Percentiles rank a stretch among this genome's conserved stretches.
These are phyloP conservation scores for Mormoops blainvillei DNA, from an alignment of 2,113 vertebrate genomes.

Conservation along the genomic window DNA sequence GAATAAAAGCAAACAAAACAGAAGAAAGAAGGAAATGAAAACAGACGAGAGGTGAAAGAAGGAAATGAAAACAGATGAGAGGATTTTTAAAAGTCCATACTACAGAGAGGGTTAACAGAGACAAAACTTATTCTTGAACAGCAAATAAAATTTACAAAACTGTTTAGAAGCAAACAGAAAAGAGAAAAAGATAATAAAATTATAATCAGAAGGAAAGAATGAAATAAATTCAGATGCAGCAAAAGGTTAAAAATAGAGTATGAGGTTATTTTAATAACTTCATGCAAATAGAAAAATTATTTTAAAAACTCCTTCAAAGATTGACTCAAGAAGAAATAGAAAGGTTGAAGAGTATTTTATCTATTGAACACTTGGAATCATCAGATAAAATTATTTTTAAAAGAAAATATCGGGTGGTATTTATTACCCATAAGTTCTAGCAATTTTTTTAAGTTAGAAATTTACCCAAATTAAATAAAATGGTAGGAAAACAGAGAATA, in stretches of 20 bases:
- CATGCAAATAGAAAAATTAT: neutral
- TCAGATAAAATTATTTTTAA: conserved; percentile 23
- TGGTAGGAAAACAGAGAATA: neutral
- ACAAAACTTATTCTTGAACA: neutral
- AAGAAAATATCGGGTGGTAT: conserved; percentile 30
- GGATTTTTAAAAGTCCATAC: neutral
- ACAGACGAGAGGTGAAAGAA: neutral
- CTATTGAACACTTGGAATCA: conserved; percentile 4
- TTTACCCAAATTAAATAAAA: neutral
- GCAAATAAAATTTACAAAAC: neutral
- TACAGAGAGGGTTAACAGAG: neutral
- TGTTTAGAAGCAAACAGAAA: conserved; percentile 4
- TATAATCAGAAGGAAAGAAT: neutral
- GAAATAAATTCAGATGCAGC: neutral
- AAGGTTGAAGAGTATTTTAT: neutral
- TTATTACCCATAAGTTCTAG: neutral
- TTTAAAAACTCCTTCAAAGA: neutral
- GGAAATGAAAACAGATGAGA: neutral
- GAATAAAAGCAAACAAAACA: conserved; percentile 10
- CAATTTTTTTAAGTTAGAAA: neutral
- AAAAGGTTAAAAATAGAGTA: neutral
- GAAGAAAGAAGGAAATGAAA: conserved; percentile 6
- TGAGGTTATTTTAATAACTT: neutral
- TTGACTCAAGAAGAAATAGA: neutral
- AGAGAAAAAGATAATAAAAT: neutral